Base-by-base conservation (phyloP, 1,140 invertebrate species). In the Zeugodacus cucurbitae region DNA sequence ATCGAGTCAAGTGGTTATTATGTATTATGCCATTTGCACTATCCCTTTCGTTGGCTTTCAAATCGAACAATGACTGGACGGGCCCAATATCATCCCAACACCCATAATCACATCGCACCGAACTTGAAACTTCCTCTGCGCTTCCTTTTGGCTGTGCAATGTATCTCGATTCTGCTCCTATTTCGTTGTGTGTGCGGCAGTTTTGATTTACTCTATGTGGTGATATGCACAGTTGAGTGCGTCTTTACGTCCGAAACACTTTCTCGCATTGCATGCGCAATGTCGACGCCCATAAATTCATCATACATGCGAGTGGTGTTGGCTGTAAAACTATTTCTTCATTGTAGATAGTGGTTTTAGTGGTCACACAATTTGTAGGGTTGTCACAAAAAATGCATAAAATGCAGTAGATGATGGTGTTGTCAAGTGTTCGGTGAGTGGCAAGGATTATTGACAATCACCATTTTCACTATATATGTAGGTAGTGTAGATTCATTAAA, bases 1-100 rank as follows among this genome's bases (percentile, higher is more conserved):
- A 7, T 2, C 11, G 74, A 82, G 74, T 82, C 74, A 82, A 82
- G 74, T 82, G 41, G 74, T 82, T 82, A 82, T 82, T 82, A 54
- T 54, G 48, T 54, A 82, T 82, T 11, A 82, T 82, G n/a, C 41
- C 41, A n/a, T n/a, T 82, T 82, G 48, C 37, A 82, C 74, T 82
- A 41, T 82, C 74, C 74, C 74, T 82, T 82, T 82, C 74, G 74
- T 82, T 82, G 74, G 74, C 74, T 82, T 82, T 82, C 74, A 48
- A 48, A 82, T 82, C 44, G 41, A 82, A 82, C 74, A 82, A 82
- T 48, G 41, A n/a, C 17, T 82, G 41, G 34, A 22, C 74, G n/a
- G n/a, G 74, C 74, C 74, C n/a, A 82, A 82, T 82, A 82, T 48
- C 17, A 37, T 78, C 14, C 7, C 37, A 37, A 29, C 62, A 29